A percentile compares a stretch with the other conserved stretches of the same genome.
Conservation (phyloP, 2,797 vertebrate species). For the Morus bassanus region DNA sequence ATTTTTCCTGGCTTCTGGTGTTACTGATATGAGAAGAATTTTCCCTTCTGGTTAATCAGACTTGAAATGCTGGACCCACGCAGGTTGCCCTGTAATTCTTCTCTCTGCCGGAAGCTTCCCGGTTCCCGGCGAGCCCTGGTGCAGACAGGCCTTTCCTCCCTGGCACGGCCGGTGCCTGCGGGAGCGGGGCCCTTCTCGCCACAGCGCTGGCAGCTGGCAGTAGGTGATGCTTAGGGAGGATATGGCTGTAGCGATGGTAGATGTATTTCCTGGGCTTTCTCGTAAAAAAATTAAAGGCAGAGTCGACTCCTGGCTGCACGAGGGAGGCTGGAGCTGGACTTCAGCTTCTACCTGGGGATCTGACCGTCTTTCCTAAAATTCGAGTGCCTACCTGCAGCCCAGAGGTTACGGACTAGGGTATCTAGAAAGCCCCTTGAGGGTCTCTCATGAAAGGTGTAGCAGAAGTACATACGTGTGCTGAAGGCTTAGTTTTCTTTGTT, state of each 20-base stretch:
- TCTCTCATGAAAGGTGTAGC: background rate
- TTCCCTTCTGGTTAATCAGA: background rate
- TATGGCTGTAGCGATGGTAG: background rate
- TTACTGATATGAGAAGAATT: background rate
- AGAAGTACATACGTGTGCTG: background rate
- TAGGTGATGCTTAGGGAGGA: background rate
- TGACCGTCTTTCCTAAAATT: background rate
- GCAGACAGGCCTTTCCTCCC: background rate
- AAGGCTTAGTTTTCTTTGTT: background rate
- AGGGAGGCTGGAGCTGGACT: background rate
- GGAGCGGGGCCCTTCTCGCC: background rate
- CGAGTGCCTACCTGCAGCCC: background rate
- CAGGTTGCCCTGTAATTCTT: background rate
- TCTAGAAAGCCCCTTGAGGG: background rate
- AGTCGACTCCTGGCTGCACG: accelerated
- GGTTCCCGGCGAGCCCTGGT: background rate
- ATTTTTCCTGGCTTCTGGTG: background rate
- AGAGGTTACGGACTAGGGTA: background rate
- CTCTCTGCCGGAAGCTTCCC: background rate
- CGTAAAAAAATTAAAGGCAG: background rate
- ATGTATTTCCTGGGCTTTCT: background rate
- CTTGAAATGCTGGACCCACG: background rate
- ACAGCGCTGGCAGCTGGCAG: background rate
- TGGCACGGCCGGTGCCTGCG: background rate
- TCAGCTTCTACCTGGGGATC: background rate